A percentile compares a stretch with the other conserved stretches of the same genome.
Evolutionary conservation across 35 echinoderm and acorn worm species (phyloP).

Genomic region (Eucidaris tribuloides): DNA sequence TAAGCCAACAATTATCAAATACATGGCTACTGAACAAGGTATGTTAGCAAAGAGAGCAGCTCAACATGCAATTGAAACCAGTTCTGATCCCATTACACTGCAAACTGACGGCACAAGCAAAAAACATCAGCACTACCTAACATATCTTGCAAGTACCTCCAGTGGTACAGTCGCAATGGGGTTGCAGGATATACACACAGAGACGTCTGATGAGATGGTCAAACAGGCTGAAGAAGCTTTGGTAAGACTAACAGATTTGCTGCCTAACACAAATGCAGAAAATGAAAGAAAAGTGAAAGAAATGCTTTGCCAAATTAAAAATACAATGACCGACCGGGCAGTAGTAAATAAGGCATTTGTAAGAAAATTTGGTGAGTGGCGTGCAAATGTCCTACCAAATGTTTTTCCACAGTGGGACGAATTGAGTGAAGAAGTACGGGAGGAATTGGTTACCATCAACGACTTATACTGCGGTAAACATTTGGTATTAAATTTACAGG

Average conservation of each 20-base stretch:
- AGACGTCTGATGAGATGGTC: slow-evolving; percentile 41
- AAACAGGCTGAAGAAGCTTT: slow-evolving; percentile 35
- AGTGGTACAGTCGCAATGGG: slow-evolving; percentile 30
- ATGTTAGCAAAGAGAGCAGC: slow-evolving; percentile 42
- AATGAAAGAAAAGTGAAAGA: slow-evolving; percentile 35
- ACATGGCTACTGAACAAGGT: slow-evolving; percentile 66
- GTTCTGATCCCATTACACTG: slow-evolving; percentile 26
- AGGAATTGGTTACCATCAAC: slow-evolving; percentile 30
- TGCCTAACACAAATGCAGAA: slow-evolving; percentile 3
- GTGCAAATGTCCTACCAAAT: slow-evolving; percentile 40
- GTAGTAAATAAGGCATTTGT: slow-evolving; percentile 53
- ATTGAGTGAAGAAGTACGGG: neutral
- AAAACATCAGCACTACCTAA: slow-evolving; percentile 15
- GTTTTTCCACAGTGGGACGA: slow-evolving; percentile 21
- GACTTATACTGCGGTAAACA: no score
- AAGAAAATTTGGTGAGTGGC: slow-evolving; percentile 39
- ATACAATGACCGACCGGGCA: slow-evolving; percentile 52
- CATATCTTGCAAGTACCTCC: slow-evolving; percentile 40
- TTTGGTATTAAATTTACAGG: slow-evolving; percentile 56
- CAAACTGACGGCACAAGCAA: slow-evolving; percentile 58
- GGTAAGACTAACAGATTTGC: slow-evolving; percentile 23
- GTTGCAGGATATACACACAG: slow-evolving; percentile 38
- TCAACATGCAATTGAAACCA: slow-evolving; percentile 31
- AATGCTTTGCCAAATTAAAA: slow-evolving; percentile 38
- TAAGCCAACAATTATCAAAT: slow-evolving; percentile 51